A percentile compares a stretch with the other conserved stretches of the same genome.
Evolutionary conservation across 1,140 invertebrate genomes (phyloP).

Genomic region (Fopius arisanus): DNA sequence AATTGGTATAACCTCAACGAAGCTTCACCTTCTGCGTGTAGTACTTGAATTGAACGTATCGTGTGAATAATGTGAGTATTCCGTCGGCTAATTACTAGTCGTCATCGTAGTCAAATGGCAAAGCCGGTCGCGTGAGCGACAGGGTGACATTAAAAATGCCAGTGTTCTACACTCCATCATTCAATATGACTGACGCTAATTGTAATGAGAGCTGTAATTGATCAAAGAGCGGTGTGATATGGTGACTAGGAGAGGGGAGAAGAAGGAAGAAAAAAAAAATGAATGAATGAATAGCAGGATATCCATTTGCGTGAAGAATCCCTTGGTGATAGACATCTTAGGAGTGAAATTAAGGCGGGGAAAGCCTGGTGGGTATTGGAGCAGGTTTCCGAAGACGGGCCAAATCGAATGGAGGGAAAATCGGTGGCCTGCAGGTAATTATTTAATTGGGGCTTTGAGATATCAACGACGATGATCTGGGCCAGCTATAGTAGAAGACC

Average conservation of each 20-base stretch:
- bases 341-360: neutral
- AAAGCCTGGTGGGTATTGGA: neutral
- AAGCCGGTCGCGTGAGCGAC: neutral
- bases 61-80: conserved; percentile 4
- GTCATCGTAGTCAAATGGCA: conserved; percentile 6
- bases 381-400: neutral
- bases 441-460: conserved; percentile 46
- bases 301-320: neutral
- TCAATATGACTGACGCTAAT: conserved; percentile 9
- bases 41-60: neutral
- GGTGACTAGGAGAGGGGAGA: neutral
- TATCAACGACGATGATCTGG: conserved; percentile 40
- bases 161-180: conserved; percentile 9
- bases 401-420: conserved; percentile 35
- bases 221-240: neutral
- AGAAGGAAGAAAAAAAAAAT: neutral
- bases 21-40: neutral
- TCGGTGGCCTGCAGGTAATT: conserved; percentile 37
- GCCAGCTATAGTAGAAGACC: neutral
- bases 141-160: conserved; percentile 1
- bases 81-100: conserved; percentile 6
- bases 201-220: neutral
- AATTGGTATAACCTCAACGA: neutral
- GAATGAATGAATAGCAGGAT: neutral
- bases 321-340: neutral